A percentile compares a stretch with the other conserved stretches of the same genome.
These are phyloP conservation scores for Drosophila rellima DNA, from an alignment of 2,888 invertebrate genomes.

Conservation along the genomic window DNA sequence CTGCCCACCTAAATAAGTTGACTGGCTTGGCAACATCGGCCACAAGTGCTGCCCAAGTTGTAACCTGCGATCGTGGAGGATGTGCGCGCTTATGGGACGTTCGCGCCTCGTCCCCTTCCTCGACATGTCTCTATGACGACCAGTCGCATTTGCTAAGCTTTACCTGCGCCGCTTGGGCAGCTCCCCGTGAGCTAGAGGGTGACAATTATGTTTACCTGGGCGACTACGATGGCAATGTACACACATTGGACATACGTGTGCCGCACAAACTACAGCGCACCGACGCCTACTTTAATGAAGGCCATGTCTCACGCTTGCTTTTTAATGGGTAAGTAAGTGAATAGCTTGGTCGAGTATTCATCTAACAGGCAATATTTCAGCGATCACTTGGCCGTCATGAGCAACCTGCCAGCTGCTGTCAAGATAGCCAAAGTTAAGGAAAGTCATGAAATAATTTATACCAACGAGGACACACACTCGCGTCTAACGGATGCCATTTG, in stretches of 20 bases:
- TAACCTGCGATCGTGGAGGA: conserved; percentile 69
- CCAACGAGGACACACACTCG: conserved; percentile 46
- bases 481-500: conserved; percentile 64
- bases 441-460: conserved; percentile 50
- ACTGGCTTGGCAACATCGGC: conserved; percentile 58
- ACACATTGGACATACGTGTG: conserved; percentile 61
- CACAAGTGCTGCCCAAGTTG: conserved; percentile 33
- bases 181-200: conserved; percentile 45
- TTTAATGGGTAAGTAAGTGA: conserved; percentile 55
- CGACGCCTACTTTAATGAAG: conserved; percentile 44
- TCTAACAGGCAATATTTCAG: conserved; percentile 28
- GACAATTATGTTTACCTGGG: conserved; percentile 63
- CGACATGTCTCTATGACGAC: conserved; percentile 56
- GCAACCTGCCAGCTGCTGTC: conserved; percentile 60
- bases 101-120: conserved; percentile 47
- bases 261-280: conserved; percentile 49
- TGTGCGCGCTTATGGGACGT: conserved; percentile 66
- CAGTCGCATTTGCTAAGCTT: conserved; percentile 56
- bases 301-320: conserved; percentile 48
- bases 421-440: conserved; percentile 43
- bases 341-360: background rate
- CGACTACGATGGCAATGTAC: conserved; percentile 66
- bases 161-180: conserved; percentile 57
- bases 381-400: conserved; percentile 57
- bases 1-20: conserved; percentile 54